Percentiles rank a stretch among this genome's conserved stretches.
Evolutionary conservation across 1,140 invertebrate species (phyloP).

Genomic region (Matsumurasca onukii): DNA sequence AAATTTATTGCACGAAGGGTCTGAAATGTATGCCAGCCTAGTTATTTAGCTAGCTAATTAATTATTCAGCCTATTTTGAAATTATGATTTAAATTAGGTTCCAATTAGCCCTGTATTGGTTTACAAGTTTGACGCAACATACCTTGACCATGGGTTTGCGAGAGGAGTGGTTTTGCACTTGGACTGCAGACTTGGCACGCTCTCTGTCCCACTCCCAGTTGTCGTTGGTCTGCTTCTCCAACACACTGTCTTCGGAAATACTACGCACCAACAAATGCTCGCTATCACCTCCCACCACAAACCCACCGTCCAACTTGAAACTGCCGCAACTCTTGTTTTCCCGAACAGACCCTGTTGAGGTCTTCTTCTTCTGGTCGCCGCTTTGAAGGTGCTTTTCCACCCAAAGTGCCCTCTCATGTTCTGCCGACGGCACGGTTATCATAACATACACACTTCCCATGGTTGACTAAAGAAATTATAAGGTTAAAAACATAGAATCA

Average conservation of each 20-base stretch:
- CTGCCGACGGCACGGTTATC: not conserved
- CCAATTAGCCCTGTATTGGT: too few species aligned
- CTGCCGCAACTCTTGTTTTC: too few species aligned
- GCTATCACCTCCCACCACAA: too few species aligned
- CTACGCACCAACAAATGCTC: not conserved
- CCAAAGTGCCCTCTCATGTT: conserved; percentile 1
- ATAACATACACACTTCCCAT: conserved; percentile 8
- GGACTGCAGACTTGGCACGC: not conserved
- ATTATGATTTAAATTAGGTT: too few species aligned
- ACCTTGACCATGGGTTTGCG: not conserved
- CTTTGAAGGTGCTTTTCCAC: not conserved
- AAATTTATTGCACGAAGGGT: too few species aligned
- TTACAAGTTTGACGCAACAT: too few species aligned
- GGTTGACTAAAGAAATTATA: not conserved
- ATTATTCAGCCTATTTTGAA: too few species aligned
- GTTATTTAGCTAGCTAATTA: too few species aligned
- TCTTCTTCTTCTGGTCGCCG: not conserved
- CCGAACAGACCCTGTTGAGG: too few species aligned
- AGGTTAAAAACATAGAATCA: not conserved
- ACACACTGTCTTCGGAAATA: not conserved
- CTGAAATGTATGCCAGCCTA: too few species aligned
- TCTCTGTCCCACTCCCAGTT: not conserved
- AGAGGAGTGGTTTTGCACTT: not conserved
- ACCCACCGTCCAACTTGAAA: too few species aligned
- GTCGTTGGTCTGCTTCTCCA: too few species aligned